phyloP scores from a whole-genome alignment of 2,113 vertebrate genomes.

The Aptenodytes forsteri region DNA sequence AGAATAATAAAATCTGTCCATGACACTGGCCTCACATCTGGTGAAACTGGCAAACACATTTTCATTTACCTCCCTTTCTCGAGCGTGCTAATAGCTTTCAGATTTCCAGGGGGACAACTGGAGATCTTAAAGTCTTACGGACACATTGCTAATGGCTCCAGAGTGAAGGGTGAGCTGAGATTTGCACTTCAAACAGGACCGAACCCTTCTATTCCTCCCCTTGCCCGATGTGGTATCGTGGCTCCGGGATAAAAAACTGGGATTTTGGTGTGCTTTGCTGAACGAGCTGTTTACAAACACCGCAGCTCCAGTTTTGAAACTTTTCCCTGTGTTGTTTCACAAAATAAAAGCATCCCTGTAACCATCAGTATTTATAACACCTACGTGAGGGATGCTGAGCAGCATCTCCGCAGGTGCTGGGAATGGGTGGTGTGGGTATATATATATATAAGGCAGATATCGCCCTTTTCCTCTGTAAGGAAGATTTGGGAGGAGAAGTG shows the following conservation, averaged over 20 bases:
- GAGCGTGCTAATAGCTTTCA: conserved; percentile 57
- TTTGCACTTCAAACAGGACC: conserved; percentile 1
- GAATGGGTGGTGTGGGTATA: not conserved
- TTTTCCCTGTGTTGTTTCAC: not conserved
- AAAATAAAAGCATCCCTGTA: not conserved
- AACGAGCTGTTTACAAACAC: not conserved
- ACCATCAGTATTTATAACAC: not conserved
- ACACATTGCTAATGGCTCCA: not conserved
- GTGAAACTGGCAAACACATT: conserved; percentile 61
- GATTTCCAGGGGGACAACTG: conserved; percentile 32
- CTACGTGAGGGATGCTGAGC: not conserved
- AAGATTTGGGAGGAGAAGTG: not conserved
- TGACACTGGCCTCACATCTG: conserved; percentile 58
- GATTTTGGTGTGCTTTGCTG: not conserved
- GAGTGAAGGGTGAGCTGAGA: not conserved
- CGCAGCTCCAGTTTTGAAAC: not conserved
- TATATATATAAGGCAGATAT: not conserved
- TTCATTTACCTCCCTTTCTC: conserved; percentile 50
- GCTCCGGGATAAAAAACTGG: not conserved
- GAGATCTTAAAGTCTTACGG: not conserved
- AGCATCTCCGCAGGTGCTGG: not conserved
- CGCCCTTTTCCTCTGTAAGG: not conserved
- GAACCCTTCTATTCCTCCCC: not conserved
- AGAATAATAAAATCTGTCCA: conserved; percentile 53
- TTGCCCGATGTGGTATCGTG: fast-evolving